phyloP scores from a whole-genome alignment of 2,113 vertebrate genomes.

The Platichthys stellatus region DNA sequence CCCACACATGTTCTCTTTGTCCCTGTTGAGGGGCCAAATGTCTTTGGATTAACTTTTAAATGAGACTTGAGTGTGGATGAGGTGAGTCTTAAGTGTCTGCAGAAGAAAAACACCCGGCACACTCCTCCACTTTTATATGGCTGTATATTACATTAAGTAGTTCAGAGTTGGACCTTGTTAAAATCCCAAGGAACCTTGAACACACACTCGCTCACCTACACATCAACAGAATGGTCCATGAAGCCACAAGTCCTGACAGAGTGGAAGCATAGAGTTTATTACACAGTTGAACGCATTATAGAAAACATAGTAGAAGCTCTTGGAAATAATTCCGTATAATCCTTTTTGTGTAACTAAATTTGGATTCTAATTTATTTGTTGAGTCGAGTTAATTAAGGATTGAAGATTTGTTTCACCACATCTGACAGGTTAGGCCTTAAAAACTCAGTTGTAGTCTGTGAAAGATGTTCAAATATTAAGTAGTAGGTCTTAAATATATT shows the following conservation, averaged over 20 bases:
- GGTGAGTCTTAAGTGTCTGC: constrained; percentile 33
- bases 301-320: not conserved
- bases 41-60: constrained; percentile 47
- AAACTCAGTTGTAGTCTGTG: no score
- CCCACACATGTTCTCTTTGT: constrained; percentile 24
- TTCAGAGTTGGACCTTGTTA: constrained; percentile 60
- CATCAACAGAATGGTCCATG: constrained; percentile 9
- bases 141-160: constrained; percentile 55
- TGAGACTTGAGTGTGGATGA: constrained; percentile 18
- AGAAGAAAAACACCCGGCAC: constrained; percentile 32
- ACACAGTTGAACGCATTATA: not conserved
- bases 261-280: constrained; percentile 46
- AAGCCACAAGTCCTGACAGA: constrained; percentile 36
- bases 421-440: no score
- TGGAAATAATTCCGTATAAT: not conserved
- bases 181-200: constrained; percentile 23
- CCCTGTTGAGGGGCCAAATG: constrained; percentile 20
- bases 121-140: constrained; percentile 34
- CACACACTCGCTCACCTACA: constrained; percentile 29
- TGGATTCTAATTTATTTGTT: no score
- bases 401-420: no score
- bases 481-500: no score
- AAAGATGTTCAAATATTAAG: no score
- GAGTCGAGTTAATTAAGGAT: no score
- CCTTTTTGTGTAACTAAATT: no score